Conservation (phyloP, 2,113 vertebrate species). For the Scortum barcoo region DNA sequence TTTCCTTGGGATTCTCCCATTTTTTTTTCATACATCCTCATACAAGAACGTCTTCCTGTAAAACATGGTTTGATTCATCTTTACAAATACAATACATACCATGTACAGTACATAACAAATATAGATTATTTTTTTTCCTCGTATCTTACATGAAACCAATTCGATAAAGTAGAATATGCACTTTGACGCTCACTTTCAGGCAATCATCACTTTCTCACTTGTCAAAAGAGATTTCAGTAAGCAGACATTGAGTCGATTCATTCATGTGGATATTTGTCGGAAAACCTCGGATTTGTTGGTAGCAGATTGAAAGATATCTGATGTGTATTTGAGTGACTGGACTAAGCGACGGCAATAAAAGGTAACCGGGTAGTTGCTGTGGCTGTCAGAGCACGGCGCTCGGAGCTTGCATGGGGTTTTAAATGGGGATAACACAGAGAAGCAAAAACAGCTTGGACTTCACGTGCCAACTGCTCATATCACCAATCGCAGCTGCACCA, state of each 20-base stretch:
- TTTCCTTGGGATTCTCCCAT: conserved; percentile 62
- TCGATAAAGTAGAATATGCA: conserved; percentile 73
- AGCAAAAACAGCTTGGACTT: conserved; percentile 50
- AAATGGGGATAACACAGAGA: conserved; percentile 32
- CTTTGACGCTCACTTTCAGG: conserved; percentile 64
- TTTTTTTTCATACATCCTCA: conserved; percentile 73
- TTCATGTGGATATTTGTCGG: conserved; percentile 43
- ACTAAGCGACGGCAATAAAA: conserved; percentile 45
- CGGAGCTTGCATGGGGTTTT: conserved; percentile 31
- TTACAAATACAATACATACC: conserved; percentile 85
- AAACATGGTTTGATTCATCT: conserved; percentile 80
- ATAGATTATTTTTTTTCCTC: conserved; percentile 74
- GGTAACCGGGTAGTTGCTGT: conserved; percentile 6
- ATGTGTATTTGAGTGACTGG: conserved; percentile 58
- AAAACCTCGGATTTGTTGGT: conserved; percentile 58
- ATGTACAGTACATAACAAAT: conserved; percentile 86
- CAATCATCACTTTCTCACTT: conserved; percentile 63
- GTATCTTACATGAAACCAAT: conserved; percentile 78
- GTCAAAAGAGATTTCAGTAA: conserved; percentile 55
- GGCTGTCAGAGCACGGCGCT: conserved; percentile 40
- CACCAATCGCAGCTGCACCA: conserved; percentile 51
- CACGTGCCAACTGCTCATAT: conserved; percentile 60
- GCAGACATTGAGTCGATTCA: conserved; percentile 57
- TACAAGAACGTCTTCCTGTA: conserved; percentile 75
- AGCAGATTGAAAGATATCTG: conserved; percentile 31